A percentile compares a stretch with the other conserved stretches of the same genome.
These are phyloP conservation scores for Zelostemma sp. DNA, from an alignment of 1,140 invertebrate genomes.

Conservation along the genomic window DNA sequence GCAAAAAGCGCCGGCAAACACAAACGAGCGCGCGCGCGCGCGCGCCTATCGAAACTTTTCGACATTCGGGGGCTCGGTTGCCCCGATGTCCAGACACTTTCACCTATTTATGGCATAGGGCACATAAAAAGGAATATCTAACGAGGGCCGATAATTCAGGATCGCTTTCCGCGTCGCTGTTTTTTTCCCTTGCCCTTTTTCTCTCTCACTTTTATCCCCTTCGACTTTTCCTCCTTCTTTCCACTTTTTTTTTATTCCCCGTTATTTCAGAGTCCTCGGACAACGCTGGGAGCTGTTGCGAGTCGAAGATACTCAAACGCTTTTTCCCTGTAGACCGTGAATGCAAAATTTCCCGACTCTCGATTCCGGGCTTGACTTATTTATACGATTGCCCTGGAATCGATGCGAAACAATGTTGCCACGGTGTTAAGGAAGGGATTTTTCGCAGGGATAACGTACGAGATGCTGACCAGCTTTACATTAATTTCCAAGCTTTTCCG, in stretches of 20 bases:
- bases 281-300: slow-evolving; percentile 48
- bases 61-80: no score
- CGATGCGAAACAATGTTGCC: slow-evolving; percentile 59
- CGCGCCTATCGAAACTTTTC: no score
- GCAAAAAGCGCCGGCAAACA: no score
- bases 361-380: slow-evolving; percentile 59
- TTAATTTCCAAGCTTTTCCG: slow-evolving; percentile 1
- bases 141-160: slow-evolving; percentile 67
- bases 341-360: slow-evolving; percentile 57
- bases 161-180: slow-evolving; percentile 34
- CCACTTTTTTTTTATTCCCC: slow-evolving; percentile 25
- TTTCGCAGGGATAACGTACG: slow-evolving; percentile 6
- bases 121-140: slow-evolving; percentile 70
- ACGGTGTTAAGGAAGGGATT: slow-evolving; percentile 41
- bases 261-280: slow-evolving; percentile 27
- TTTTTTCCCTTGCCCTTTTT: slow-evolving; percentile 27
- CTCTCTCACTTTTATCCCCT: slow-evolving; percentile 2
- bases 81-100: slow-evolving; percentile 41
- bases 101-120: slow-evolving; percentile 61
- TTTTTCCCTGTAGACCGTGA: slow-evolving; percentile 62
- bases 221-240: slow-evolving; percentile 8
- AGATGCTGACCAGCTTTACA: neutral
- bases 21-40: no score
- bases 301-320: slow-evolving; percentile 42
- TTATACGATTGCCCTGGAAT: slow-evolving; percentile 60